Evolutionary conservation across 2,888 invertebrate species (phyloP).

Genomic region (Lasioglossum marginatum): DNA sequence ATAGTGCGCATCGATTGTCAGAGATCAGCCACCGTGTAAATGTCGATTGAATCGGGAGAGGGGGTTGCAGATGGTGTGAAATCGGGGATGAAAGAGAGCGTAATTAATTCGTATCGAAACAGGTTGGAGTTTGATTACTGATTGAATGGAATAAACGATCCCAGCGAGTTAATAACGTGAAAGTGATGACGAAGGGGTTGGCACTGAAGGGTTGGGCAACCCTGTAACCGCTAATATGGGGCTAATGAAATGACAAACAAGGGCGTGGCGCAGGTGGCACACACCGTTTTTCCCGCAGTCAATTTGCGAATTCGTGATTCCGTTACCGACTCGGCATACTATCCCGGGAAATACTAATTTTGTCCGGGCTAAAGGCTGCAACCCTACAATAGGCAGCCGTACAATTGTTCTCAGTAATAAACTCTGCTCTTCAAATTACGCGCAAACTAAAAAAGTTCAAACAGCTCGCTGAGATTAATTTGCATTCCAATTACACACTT

Average conservation of each 20-base stretch:
- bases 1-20: neutral
- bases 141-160: conserved; percentile 7
- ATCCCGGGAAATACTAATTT: neutral
- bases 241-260: conserved; percentile 19
- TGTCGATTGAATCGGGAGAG: neutral
- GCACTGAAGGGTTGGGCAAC: neutral
- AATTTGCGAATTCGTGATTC: conserved; percentile 68
- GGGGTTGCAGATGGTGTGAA: neutral
- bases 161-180: neutral
- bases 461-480: neutral
- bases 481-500: neutral
- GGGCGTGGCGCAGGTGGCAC: conserved; percentile 46
- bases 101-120: neutral
- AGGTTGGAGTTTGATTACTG: neutral
- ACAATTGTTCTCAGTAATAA: neutral
- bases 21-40: neutral
- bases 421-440: neutral
- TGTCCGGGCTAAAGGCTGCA: neutral
- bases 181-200: conserved; percentile 10
- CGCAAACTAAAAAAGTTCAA: neutral
- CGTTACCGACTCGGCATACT: conserved; percentile 15
- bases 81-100: neutral
- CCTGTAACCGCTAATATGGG: neutral
- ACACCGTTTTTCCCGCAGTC: conserved; percentile 12
- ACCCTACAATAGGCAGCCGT: neutral